Evolutionary conservation across 53 echinoderm and acorn worm genomes (phyloP).

Genomic region (Apostichopus leukothele): DNA sequence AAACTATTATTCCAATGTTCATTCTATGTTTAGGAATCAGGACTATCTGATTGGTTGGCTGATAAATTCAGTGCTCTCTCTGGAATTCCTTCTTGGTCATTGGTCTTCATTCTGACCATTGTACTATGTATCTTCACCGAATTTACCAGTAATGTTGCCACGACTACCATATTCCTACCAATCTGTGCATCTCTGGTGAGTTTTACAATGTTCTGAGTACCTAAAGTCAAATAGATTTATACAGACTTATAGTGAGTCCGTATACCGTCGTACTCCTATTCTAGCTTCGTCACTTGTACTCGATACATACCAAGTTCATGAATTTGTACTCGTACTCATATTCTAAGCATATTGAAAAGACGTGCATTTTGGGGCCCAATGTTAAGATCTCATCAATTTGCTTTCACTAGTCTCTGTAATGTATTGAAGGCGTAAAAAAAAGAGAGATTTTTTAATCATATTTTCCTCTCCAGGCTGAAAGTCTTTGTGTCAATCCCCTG

Average conservation of each 20-base stretch:
- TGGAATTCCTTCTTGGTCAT: constrained; percentile 61
- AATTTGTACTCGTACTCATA: too few species aligned
- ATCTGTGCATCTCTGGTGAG: constrained; percentile 87
- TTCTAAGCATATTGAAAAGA: too few species aligned
- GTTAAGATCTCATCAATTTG: too few species aligned
- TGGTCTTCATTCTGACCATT: constrained; percentile 76
- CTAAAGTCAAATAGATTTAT: too few species aligned
- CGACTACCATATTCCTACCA: constrained; percentile 96
- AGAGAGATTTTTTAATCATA: not conserved
- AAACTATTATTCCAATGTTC: not conserved
- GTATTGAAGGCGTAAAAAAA: too few species aligned
- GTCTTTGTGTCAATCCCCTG: constrained; percentile 87
- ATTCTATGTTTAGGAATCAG: constrained; percentile 67
- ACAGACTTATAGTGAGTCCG: too few species aligned
- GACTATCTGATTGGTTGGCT: constrained; percentile 87
- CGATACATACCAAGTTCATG: too few species aligned
- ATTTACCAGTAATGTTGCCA: constrained; percentile 92
- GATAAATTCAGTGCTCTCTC: constrained; percentile 75
- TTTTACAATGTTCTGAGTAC: not conserved
- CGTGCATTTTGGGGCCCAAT: too few species aligned
- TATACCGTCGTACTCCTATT: too few species aligned
- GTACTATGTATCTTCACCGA: constrained; percentile 91
- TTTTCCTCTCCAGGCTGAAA: constrained; percentile 75
- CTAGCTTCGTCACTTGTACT: too few species aligned
- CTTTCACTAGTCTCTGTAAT: too few species aligned